Conservation (phyloP, 2,797 vertebrate genomes). For the Typhlichthys eigenmanni region DNA sequence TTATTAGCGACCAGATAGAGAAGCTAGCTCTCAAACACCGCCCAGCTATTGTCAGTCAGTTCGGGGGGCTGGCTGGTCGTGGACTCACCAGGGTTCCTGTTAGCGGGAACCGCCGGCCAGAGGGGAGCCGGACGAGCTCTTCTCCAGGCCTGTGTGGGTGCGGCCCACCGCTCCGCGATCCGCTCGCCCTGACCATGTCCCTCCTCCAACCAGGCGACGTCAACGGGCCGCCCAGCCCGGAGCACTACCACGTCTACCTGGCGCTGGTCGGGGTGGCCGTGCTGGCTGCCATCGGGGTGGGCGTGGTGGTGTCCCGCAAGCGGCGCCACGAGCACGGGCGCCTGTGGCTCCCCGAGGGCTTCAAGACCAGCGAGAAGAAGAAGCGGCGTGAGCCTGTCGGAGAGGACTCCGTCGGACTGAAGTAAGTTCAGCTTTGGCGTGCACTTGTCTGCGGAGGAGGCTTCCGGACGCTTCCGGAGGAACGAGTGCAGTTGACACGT, state of each 20-base stretch:
- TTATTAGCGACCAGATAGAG: constrained; percentile 88
- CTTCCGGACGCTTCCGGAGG: constrained; percentile 22
- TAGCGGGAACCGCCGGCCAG: constrained; percentile 31
- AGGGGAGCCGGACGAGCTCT: constrained; percentile 43
- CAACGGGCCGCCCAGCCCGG: constrained; percentile 51
- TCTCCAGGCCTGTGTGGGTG: not conserved
- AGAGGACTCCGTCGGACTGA: constrained; percentile 95
- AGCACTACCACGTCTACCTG: constrained; percentile 85
- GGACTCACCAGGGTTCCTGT: constrained; percentile 29
- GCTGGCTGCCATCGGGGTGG: constrained; percentile 83
- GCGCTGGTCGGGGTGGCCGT: constrained; percentile 79
- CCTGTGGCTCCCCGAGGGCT: constrained; percentile 98
- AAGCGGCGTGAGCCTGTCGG: constrained; percentile 95
- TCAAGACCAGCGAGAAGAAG: constrained; percentile 96
- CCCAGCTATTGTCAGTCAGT: constrained; percentile 52
- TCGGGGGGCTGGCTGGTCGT: constrained; percentile 36
- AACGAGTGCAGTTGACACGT: constrained; percentile 30
- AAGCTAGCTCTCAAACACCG: constrained; percentile 80
- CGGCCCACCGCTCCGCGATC: constrained; percentile 17
- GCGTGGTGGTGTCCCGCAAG: constrained; percentile 91
- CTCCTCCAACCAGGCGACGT: constrained; percentile 79
- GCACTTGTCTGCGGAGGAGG: constrained; percentile 9
- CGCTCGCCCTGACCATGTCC: constrained; percentile 66
- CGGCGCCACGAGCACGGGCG: constrained; percentile 94
- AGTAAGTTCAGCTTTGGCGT: constrained; percentile 81